A percentile compares a stretch with the other conserved stretches of the same genome.
These are phyloP conservation scores for Chitala chitala DNA, from an alignment of 2,113 vertebrate genomes.

Conservation along the genomic window DNA sequence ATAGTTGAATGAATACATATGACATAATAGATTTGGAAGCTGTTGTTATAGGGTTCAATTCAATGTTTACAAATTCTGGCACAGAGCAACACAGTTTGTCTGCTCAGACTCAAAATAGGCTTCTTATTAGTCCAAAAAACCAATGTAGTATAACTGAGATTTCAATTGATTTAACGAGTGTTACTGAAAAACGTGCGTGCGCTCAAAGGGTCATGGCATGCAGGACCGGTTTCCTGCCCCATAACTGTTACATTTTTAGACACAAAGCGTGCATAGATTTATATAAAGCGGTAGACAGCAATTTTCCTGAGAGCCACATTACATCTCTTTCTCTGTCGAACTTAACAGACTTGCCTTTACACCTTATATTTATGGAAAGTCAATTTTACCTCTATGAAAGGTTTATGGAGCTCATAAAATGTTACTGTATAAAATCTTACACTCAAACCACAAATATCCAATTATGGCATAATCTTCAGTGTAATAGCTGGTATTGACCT, in stretches of 20 bases:
- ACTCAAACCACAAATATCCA: constrained; percentile 61
- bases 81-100: neutral
- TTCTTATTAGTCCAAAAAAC: too few relatives aligned
- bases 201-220: neutral
- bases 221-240: neutral
- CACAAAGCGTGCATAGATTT: neutral
- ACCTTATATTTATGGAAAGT: constrained; percentile 56
- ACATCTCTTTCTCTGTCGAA: constrained; percentile 39
- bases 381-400: constrained; percentile 52
- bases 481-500: constrained; percentile 57
- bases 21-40: neutral
- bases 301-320: neutral
- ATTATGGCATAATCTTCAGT: constrained; percentile 41
- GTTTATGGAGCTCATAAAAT: constrained; percentile 65
- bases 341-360: constrained; percentile 53
- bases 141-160: too few relatives aligned
- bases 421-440: constrained; percentile 56
- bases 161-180: too few relatives aligned
- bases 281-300: neutral
- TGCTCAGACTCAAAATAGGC: neutral
- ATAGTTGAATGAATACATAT: neutral
- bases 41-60: neutral
- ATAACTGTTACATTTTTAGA: neutral
- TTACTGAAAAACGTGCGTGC: too few relatives aligned
- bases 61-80: neutral